Conservation (phyloP, 2,113 vertebrate genomes). For the Clarias magur region DNA sequence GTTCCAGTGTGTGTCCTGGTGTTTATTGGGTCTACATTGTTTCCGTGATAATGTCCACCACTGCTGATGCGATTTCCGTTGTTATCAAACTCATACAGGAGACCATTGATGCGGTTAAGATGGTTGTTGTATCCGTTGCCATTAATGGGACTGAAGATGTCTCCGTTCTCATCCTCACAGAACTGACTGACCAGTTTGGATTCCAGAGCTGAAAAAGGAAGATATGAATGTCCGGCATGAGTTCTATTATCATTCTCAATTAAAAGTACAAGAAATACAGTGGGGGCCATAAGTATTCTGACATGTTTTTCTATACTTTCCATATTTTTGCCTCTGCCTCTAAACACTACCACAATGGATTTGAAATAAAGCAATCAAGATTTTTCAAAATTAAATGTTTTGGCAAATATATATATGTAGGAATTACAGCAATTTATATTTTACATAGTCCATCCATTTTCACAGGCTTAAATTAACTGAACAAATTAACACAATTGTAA, state of each 20-base stretch:
- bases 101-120: conserved; percentile 69
- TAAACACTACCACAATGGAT: no score
- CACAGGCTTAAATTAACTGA: no score
- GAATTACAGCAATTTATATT: no score
- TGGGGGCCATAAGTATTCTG: no score
- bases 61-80: conserved; percentile 50
- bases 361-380: no score
- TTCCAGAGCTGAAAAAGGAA: conserved; percentile 75
- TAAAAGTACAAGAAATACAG: not conserved
- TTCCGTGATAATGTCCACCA: conserved; percentile 21
- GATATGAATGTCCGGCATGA: not conserved
- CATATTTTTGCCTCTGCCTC: no score
- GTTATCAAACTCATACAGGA: conserved; percentile 62
- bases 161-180: conserved; percentile 78
- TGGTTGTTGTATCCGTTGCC: conserved; percentile 82
- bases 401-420: no score
- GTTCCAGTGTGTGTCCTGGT: conserved; percentile 57
- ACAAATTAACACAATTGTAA: no score
- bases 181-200: conserved; percentile 87
- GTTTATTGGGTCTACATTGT: conserved; percentile 56
- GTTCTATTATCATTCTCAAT: not conserved
- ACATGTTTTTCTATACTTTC: no score
- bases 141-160: conserved; percentile 80
- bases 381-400: no score
- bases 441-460: no score